phyloP scores from a whole-genome alignment of 1,140 invertebrate genomes.

The Physella acuta region DNA sequence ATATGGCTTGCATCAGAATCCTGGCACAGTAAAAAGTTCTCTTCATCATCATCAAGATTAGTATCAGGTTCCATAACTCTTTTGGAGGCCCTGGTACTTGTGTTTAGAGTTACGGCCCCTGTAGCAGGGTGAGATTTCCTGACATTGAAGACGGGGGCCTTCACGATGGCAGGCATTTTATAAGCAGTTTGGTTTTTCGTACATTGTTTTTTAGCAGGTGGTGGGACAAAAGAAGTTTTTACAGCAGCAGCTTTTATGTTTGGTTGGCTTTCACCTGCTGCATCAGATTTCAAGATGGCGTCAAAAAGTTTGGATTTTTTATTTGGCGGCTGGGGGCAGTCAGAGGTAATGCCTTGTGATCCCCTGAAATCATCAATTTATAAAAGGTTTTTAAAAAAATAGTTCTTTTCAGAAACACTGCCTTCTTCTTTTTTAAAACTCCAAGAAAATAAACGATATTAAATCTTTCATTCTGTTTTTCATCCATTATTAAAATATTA shows the following conservation, averaged over 20 bases:
- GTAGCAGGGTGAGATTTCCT: background rate
- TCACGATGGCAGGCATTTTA: background rate
- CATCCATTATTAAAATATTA: too few species aligned
- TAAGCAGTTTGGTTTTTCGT: background rate
- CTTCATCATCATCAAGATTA: constrained; percentile 3
- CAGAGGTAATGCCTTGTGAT: background rate
- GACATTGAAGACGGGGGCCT: background rate
- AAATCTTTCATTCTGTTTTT: too few species aligned
- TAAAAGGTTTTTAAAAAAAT: too few species aligned
- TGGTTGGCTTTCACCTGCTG: background rate
- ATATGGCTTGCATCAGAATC: background rate
- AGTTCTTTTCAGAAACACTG: too few species aligned
- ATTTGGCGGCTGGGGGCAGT: constrained; percentile 26
- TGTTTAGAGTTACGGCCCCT: background rate
- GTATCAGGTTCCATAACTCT: background rate
- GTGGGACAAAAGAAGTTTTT: constrained; percentile 3
- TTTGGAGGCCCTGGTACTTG: background rate
- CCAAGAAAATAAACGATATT: too few species aligned
- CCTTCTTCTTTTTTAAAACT: too few species aligned
- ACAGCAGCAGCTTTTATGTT: background rate
- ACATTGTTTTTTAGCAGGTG: background rate
- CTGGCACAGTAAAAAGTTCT: constrained; percentile 1
- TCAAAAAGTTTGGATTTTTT: constrained; percentile 24
- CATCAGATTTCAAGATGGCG: background rate
- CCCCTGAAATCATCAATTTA: constrained; percentile 23